Evolutionary conservation across 2,888 invertebrate genomes (phyloP).

Genomic region (Sympetrum striolatum): DNA sequence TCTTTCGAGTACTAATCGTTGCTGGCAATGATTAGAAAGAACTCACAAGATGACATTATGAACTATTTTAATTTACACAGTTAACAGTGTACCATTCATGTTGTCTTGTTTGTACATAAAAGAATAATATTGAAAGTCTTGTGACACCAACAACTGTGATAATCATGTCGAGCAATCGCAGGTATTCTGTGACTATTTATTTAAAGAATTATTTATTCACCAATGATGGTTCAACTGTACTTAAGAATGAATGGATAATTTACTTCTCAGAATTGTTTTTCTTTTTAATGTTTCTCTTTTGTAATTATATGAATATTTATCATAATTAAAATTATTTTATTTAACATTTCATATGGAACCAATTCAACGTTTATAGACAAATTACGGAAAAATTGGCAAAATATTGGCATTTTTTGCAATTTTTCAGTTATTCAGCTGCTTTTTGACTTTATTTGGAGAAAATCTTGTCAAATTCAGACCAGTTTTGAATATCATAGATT

Average conservation of each 20-base stretch:
- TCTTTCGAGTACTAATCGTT: not conserved
- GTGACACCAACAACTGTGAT: not conserved
- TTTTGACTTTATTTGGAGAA: too few species aligned
- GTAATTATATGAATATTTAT: not conserved
- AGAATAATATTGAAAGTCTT: not conserved
- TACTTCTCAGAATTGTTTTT: not conserved
- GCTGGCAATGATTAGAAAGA: not conserved
- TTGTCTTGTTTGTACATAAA: not conserved
- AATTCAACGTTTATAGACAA: too few species aligned
- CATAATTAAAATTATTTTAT: not conserved
- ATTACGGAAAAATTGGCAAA: too few species aligned
- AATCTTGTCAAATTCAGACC: too few species aligned
- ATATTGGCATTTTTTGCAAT: too few species aligned
- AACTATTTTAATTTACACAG: not conserved
- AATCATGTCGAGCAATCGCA: not conserved
- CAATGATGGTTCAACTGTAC: not conserved
- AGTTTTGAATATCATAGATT: too few species aligned
- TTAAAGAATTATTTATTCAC: not conserved
- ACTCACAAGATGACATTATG: not conserved
- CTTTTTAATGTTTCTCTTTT: not conserved
- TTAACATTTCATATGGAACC: not conserved
- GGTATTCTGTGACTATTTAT: not conserved
- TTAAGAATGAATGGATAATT: too few species aligned
- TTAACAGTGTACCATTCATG: not conserved
- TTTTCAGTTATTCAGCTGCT: too few species aligned